These are phyloP conservation scores for Pseudochaenichthys georgianus DNA, from an alignment of 2,797 vertebrate species.

Conservation along the genomic window DNA sequence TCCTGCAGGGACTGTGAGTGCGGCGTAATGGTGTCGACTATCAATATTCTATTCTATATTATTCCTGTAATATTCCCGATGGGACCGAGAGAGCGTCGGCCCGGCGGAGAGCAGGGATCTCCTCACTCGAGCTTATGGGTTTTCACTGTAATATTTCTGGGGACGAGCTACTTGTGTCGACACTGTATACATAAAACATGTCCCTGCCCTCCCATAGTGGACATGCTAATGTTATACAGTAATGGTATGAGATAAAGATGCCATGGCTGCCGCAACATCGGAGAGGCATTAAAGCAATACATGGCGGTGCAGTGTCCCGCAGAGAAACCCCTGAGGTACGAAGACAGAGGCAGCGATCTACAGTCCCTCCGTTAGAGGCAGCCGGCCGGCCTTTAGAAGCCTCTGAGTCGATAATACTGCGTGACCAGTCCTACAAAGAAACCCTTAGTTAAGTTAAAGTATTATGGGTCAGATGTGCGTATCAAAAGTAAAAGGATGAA, in stretches of 20 bases:
- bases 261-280: neutral
- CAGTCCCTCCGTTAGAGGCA: neutral
- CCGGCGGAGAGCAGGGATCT: constrained; percentile 22
- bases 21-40: constrained; percentile 26
- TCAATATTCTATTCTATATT: constrained; percentile 49
- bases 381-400: neutral
- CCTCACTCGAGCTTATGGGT: constrained; percentile 36
- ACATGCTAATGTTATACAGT: neutral
- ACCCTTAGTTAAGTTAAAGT: too few species aligned
- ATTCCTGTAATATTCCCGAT: constrained; percentile 33
- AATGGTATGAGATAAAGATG: neutral
- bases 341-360: neutral
- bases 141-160: constrained; percentile 32
- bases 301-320: neutral
- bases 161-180: constrained; percentile 18
- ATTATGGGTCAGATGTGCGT: too few species aligned
- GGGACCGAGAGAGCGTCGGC: constrained; percentile 15
- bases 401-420: too few species aligned
- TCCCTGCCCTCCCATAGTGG: neutral
- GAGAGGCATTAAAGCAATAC: neutral
- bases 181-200: neutral
- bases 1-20: constrained; percentile 28
- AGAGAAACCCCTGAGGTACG: neutral
- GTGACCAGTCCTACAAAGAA: too few species aligned
- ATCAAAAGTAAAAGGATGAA: too few species aligned